A percentile compares a stretch with the other conserved stretches of the same genome.
Conservation (phyloP, 2,888 invertebrate species). For the Limnephilus marmoratus region DNA sequence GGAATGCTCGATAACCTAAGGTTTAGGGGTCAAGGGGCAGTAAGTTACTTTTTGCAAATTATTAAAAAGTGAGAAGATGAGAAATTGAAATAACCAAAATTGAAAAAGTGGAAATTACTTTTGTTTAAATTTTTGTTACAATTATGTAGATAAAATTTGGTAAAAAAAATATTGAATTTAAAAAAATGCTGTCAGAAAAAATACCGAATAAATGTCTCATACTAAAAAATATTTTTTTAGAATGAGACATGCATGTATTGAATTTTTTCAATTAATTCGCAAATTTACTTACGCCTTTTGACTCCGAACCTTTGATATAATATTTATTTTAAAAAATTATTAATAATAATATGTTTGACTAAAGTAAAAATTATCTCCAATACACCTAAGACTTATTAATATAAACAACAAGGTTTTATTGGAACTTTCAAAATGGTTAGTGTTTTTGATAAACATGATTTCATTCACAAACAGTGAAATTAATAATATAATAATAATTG, state of each 20-base stretch:
- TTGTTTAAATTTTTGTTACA: no score
- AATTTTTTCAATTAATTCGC: background rate
- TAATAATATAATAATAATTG: background rate
- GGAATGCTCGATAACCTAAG: conserved; percentile 15
- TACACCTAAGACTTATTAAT: conserved; percentile 14
- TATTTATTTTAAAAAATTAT: background rate
- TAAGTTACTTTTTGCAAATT: background rate
- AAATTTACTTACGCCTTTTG: background rate
- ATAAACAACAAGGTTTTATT: conserved; percentile 4
- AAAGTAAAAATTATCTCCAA: background rate
- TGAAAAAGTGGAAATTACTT: no score
- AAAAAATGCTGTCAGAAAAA: background rate
- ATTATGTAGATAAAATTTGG: background rate
- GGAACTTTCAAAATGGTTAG: conserved; percentile 30
- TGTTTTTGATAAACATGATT: conserved; percentile 18
- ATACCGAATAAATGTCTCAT: no score
- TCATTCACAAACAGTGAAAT: background rate
- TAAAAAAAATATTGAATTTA: background rate
- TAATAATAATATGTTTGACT: background rate
- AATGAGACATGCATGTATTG: background rate
- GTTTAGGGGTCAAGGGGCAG: background rate
- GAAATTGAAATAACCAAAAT: background rate
- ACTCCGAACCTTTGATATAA: background rate
- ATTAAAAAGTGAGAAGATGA: background rate
- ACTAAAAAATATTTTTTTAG: no score